These are phyloP conservation scores for Digitonthophagus gazella DNA, from an alignment of 2,888 invertebrate species.

Conservation along the genomic window DNA sequence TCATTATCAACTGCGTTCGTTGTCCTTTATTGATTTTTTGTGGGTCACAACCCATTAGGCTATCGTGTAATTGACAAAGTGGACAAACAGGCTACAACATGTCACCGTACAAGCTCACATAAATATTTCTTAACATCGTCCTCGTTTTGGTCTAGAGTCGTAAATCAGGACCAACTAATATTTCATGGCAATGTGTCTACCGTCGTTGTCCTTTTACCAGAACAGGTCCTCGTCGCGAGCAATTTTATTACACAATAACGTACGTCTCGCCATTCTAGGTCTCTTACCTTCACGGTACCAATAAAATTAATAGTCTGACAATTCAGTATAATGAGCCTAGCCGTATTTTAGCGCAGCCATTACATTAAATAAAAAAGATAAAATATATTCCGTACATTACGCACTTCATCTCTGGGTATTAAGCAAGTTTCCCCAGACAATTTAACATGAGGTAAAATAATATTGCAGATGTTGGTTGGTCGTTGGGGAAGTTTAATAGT, in stretches of 20 bases:
- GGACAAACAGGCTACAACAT: not conserved
- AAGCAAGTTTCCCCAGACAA: not conserved
- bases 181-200: not conserved
- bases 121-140: not conserved
- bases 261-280: not conserved
- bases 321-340: not conserved
- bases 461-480: not conserved
- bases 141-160: not conserved
- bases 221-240: not conserved
- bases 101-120: not conserved
- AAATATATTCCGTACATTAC: not conserved
- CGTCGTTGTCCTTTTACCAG: not conserved
- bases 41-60: not conserved
- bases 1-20: too few species aligned
- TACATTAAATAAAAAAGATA: not conserved
- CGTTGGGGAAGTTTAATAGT: not conserved
- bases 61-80: not conserved
- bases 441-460: not conserved
- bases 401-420: not conserved
- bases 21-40: not conserved
- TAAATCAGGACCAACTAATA: not conserved
- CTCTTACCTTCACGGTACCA: not conserved
- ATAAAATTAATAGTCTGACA: not conserved
- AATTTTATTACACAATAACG: not conserved
- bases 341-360: not conserved